phyloP scores from a whole-genome alignment of 2,113 vertebrate species.

The Ophthalmolycus amberensis region DNA sequence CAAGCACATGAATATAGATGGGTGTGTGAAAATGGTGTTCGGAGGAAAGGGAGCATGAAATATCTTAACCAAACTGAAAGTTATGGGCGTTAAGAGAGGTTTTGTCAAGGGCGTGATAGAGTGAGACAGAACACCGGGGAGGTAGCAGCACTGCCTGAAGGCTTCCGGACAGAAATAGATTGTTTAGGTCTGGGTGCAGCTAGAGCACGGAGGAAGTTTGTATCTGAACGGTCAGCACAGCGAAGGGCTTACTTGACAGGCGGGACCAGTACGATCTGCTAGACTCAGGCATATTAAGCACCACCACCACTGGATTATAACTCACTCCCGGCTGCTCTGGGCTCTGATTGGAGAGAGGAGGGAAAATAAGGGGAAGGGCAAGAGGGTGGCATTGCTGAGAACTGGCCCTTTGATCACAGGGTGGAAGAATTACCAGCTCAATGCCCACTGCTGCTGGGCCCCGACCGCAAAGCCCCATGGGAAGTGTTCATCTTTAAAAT shows the following conservation, averaged over 20 bases:
- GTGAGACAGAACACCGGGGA: conserved; percentile 28
- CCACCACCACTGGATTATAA: conserved; percentile 54
- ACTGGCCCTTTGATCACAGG: conserved; percentile 76
- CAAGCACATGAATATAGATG: conserved; percentile 44
- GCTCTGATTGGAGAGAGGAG: conserved; percentile 49
- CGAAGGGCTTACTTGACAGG: conserved; percentile 34
- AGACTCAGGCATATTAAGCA: conserved; percentile 69
- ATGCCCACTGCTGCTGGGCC: conserved; percentile 67
- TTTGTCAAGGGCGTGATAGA: conserved; percentile 39
- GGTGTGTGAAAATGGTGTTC: conserved; percentile 19
- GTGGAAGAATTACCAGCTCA: conserved; percentile 77
- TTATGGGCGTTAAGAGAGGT: conserved; percentile 33
- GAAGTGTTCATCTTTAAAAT: conserved; percentile 59
- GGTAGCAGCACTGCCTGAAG: background rate
- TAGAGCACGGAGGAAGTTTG: conserved; percentile 29
- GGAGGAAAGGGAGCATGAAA: conserved; percentile 43
- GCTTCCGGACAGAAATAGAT: conserved; percentile 7
- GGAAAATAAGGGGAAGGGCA: conserved; percentile 25
- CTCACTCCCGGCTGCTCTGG: conserved; percentile 59
- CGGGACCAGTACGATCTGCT: conserved; percentile 47
- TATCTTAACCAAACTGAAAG: conserved; percentile 40
- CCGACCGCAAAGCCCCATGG: conserved; percentile 49
- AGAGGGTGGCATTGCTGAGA: conserved; percentile 43
- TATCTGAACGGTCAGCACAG: conserved; percentile 41
- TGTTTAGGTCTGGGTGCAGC: conserved; percentile 32